Base-by-base conservation (phyloP, 2,113 vertebrate genomes). In the Thermophis baileyi region DNA sequence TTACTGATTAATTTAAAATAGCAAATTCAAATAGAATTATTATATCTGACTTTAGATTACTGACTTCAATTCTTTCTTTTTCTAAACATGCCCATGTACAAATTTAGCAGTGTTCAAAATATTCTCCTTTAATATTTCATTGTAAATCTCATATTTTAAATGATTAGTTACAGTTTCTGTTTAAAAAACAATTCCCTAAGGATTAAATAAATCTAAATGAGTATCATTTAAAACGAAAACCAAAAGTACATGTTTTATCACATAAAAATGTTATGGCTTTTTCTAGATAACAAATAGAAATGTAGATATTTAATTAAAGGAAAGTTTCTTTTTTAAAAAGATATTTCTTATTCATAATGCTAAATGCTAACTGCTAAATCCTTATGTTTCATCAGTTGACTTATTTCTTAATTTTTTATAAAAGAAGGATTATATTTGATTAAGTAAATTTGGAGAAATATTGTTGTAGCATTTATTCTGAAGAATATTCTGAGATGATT, bases 281-380 rank as follows among this genome's bases (percentile, higher is more conserved):
- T 12, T 49, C 87, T 91, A 91, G 27, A 69, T 74, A 51, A 14
- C 24, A 94, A 95, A 95, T 93, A 92, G 95, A 96, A 46, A 63
- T 50, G 96, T 95, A 94, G 94, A 96, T 95, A 96, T 97, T 97
- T 97, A 95, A 95, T 96, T 6, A 0, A 93, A 95, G 92, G 92
- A 30, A 93, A 93, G 92, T 94, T 97, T 96, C 46, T 47, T 44
- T 57, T 25, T 53, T 0, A 16, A 6, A 18, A 74, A 94, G 95
- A 95, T 94, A 44, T 95, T 96, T 95, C 95, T 95, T 93, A 90
- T 35, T 85, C 20, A 47, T 95, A 94, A 96, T 95, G 93, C 95
- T 95, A 95, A 96, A 9, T 27, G 8, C 25, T 60, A 60, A 96
- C 94, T 95, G 95, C 87, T 85, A 63, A 60, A 60, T 94, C 91